These are phyloP conservation scores for Pachycephus smyrnensis DNA, from an alignment of 2,888 invertebrate species.

Conservation along the genomic window DNA sequence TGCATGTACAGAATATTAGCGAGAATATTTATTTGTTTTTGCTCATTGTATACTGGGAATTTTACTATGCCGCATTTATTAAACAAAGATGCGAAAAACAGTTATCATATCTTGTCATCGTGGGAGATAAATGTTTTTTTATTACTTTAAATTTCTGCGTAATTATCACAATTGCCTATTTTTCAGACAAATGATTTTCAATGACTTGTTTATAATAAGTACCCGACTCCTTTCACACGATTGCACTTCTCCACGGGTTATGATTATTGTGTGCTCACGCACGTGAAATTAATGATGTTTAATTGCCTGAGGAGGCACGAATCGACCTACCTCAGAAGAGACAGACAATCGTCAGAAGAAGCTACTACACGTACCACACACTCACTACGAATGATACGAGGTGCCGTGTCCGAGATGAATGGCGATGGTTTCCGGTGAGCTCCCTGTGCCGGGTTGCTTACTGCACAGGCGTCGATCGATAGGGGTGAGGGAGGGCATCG, in stretches of 20 bases:
- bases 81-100: neutral
- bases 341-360: neutral
- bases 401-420: conserved; percentile 34
- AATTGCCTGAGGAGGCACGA: neutral
- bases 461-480: conserved; percentile 62
- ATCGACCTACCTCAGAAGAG: neutral
- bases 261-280: neutral
- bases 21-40: neutral
- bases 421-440: conserved; percentile 44
- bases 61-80: neutral
- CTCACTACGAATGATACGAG: conserved; percentile 13
- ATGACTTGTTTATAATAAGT: neutral
- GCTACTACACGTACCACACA: neutral
- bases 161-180: neutral
- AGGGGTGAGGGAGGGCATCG: conserved; percentile 43
- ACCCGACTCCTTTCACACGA: neutral
- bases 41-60: neutral
- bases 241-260: neutral
- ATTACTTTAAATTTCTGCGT: neutral
- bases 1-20: neutral
- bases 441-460: conserved; percentile 37
- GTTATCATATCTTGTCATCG: neutral
- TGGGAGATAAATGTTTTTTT: neutral
- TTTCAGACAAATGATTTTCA: neutral
- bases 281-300: neutral